These are phyloP conservation scores for Helogale parvula DNA, from an alignment of 2,113 vertebrate species.

Conservation along the genomic window DNA sequence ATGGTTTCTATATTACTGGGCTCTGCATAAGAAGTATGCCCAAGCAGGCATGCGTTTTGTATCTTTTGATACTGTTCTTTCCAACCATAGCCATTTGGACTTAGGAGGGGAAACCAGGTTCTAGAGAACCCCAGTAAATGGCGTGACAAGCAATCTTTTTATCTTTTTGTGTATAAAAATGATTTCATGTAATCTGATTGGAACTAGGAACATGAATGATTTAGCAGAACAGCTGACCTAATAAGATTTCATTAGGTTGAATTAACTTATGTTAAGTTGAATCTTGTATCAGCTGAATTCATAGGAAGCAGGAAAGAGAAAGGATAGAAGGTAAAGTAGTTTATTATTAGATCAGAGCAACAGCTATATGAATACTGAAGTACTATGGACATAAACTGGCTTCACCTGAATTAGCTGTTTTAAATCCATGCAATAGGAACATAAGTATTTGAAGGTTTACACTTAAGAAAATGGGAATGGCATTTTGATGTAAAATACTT, in stretches of 20 bases:
- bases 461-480: background rate
- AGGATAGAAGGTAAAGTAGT: background rate
- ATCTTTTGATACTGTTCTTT: conserved; percentile 5
- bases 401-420: background rate
- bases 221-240: conserved; percentile 2
- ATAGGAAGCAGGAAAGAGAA: conserved; percentile 1
- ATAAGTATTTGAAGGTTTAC: conserved; percentile 29
- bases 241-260: conserved; percentile 11
- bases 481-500: background rate
- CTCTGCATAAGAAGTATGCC: background rate
- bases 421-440: background rate
- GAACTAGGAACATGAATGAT: conserved; percentile 15
- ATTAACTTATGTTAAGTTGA: conserved; percentile 22
- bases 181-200: conserved; percentile 10
- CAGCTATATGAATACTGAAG: background rate
- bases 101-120: background rate
- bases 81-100: background rate
- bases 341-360: conserved; percentile 15
- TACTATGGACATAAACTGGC: background rate
- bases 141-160: background rate
- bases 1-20: background rate
- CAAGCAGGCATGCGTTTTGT: background rate
- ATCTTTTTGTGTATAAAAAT: background rate
- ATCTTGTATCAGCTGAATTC: background rate
- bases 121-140: background rate